Percentiles rank a stretch among this genome's conserved stretches.
These are phyloP conservation scores for Chromoteleia sp. DNA, from an alignment of 2,888 invertebrate species.

Conservation along the genomic window DNA sequence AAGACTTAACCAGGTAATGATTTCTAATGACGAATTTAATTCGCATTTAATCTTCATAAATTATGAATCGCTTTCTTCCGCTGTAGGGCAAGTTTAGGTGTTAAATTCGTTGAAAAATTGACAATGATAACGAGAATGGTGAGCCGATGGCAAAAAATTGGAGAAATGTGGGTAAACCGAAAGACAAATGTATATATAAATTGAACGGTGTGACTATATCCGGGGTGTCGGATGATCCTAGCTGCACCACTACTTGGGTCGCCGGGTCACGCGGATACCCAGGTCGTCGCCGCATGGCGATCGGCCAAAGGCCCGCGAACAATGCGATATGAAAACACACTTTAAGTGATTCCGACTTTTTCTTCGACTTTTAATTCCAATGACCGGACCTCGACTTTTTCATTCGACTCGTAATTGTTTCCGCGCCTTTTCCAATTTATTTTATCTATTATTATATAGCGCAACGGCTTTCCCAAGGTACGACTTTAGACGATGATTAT, in stretches of 20 bases:
- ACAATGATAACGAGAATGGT: not conserved
- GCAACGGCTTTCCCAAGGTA: too few species aligned
- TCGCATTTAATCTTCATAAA: too few species aligned
- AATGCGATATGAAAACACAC: constrained; percentile 43
- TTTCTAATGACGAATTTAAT: too few species aligned
- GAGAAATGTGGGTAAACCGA: not conserved
- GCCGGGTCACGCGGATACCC: constrained; percentile 79
- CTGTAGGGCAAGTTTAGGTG: too few species aligned
- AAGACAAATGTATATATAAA: constrained; percentile 10
- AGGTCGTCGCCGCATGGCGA: constrained; percentile 78
- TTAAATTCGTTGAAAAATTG: constrained; percentile 2
- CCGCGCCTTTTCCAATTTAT: constrained; percentile 12
- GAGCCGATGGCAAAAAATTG: too few species aligned
- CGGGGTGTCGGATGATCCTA: constrained; percentile 75
- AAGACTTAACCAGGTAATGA: too few species aligned
- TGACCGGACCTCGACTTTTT: constrained; percentile 8
- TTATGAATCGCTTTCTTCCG: too few species aligned
- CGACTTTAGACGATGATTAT: too few species aligned
- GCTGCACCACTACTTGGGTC: constrained; percentile 75
- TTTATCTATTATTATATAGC: not conserved
- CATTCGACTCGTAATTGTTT: constrained; percentile 27
- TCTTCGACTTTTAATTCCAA: constrained; percentile 23
- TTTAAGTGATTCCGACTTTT: constrained; percentile 36
- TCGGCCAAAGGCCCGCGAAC: constrained; percentile 72
- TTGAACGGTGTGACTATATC: constrained; percentile 6